Percentiles rank a stretch among this genome's conserved stretches.
Evolutionary conservation across 2,888 invertebrate genomes (phyloP).

Genomic region (Cosmia trapezina): DNA sequence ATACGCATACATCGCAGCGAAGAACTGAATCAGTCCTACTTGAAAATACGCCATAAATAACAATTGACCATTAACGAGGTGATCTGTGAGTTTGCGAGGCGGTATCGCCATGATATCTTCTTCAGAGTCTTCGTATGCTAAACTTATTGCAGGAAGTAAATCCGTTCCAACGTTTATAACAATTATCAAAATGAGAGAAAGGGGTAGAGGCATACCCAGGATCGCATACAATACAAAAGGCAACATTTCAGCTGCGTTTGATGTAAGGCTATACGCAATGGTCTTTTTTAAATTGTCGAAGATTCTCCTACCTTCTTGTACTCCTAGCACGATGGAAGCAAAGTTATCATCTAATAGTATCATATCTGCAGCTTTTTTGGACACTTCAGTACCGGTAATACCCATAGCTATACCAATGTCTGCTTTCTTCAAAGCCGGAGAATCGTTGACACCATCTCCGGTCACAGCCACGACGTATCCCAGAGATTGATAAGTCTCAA

Average conservation of each 20-base stretch:
- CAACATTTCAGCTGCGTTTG: slow-evolving; percentile 96
- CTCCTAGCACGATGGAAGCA: slow-evolving; percentile 96
- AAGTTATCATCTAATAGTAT: slow-evolving; percentile 97
- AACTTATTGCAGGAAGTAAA: slow-evolving; percentile 94
- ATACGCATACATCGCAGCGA: slow-evolving; percentile 94
- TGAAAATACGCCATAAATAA: slow-evolving; percentile 96
- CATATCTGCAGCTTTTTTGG: slow-evolving; percentile 98
- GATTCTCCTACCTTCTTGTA: slow-evolving; percentile 95
- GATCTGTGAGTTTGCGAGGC: slow-evolving; percentile 89
- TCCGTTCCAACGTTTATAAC: slow-evolving; percentile 95
- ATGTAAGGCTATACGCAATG: slow-evolving; percentile 95
- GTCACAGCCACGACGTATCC: slow-evolving; percentile 96
- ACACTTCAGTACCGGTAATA: slow-evolving; percentile 94
- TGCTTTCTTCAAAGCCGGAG: slow-evolving; percentile 96
- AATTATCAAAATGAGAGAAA: slow-evolving; percentile 90
- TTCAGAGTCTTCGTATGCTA: slow-evolving; percentile 94
- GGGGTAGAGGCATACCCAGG: slow-evolving; percentile 93
- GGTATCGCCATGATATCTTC: slow-evolving; percentile 93
- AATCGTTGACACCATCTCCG: slow-evolving; percentile 97
- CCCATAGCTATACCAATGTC: slow-evolving; percentile 96
- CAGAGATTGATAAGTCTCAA: slow-evolving; percentile 94
- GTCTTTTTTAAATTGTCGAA: slow-evolving; percentile 97
- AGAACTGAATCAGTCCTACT: slow-evolving; percentile 96
- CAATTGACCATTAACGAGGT: slow-evolving; percentile 90
- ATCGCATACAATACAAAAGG: slow-evolving; percentile 95